Conservation (phyloP, 2,113 vertebrate genomes). For the Saccopteryx leptura region DNA sequence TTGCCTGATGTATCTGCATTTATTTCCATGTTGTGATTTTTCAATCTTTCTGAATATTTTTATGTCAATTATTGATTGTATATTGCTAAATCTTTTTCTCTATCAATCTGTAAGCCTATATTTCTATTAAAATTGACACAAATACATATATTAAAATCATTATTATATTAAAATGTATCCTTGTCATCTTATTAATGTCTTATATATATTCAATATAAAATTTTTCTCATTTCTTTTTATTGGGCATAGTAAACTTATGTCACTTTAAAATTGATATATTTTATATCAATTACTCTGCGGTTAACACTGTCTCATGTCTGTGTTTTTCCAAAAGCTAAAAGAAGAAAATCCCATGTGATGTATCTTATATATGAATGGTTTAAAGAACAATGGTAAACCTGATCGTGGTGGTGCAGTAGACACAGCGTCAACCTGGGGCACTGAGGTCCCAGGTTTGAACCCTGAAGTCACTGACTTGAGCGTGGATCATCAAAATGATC, state of each 20-base stretch:
- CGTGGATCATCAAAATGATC: too few species aligned
- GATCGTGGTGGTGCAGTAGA: too few species aligned
- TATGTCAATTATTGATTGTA: background rate
- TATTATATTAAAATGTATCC: constrained; percentile 9
- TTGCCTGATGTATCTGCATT: background rate
- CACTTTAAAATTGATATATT: background rate
- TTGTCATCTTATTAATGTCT: background rate
- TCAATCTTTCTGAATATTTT: constrained; percentile 46
- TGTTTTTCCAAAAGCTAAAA: background rate
- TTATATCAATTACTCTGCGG: constrained; percentile 3
- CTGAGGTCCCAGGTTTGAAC: too few species aligned
- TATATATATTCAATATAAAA: background rate
- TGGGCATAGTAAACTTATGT: background rate
- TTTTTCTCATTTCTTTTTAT: background rate
- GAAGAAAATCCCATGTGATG: background rate
- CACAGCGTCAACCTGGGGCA: too few species aligned
- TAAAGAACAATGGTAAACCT: background rate
- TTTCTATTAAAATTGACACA: constrained; percentile 28
- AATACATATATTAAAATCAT: background rate
- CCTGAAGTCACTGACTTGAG: too few species aligned
- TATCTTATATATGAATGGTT: background rate
- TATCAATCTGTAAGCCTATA: background rate
- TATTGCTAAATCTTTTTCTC: background rate
- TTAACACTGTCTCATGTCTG: background rate
- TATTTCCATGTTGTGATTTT: background rate